phyloP scores from a whole-genome alignment of 2,888 invertebrate species.

The Heliothis peltigera region DNA sequence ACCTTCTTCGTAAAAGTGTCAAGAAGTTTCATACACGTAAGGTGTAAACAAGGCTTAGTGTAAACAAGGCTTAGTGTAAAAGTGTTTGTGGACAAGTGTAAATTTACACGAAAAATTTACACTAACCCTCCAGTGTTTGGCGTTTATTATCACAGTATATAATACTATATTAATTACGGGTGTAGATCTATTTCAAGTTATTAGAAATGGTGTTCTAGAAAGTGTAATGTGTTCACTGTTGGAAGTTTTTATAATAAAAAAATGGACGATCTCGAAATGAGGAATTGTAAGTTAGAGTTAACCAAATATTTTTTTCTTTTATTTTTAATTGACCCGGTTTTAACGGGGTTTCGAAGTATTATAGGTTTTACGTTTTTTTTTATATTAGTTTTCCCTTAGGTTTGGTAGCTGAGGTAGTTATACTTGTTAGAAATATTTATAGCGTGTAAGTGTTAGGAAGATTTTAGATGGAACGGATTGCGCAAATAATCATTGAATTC shows the following conservation, averaged over 20 bases:
- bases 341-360: conserved; percentile 88
- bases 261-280: conserved; percentile 78
- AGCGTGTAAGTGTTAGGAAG: conserved; percentile 68
- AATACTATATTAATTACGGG: conserved; percentile 82
- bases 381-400: conserved; percentile 69
- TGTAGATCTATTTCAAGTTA: conserved; percentile 86
- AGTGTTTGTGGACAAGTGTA: conserved; percentile 54
- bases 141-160: conserved; percentile 66
- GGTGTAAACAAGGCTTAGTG: conserved; percentile 13
- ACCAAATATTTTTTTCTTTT: conserved; percentile 82
- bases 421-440: conserved; percentile 79
- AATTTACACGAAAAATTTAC: conserved; percentile 17
- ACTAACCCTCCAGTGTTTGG: conserved; percentile 60
- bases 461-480: conserved; percentile 78
- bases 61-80: conserved; percentile 25
- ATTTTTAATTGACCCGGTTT: conserved; percentile 81
- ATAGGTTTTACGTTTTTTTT: conserved; percentile 80
- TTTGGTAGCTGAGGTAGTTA: conserved; percentile 78
- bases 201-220: conserved; percentile 80
- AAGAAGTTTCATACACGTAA: conserved; percentile 1
- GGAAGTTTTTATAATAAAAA: conserved; percentile 75
- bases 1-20: neutral
- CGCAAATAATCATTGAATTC: conserved; percentile 75
- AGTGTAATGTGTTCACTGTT: conserved; percentile 87
- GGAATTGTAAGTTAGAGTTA: conserved; percentile 78